These are phyloP conservation scores for Loriculus beryllinus DNA, from an alignment of 2,797 vertebrate species.

Conservation along the genomic window DNA sequence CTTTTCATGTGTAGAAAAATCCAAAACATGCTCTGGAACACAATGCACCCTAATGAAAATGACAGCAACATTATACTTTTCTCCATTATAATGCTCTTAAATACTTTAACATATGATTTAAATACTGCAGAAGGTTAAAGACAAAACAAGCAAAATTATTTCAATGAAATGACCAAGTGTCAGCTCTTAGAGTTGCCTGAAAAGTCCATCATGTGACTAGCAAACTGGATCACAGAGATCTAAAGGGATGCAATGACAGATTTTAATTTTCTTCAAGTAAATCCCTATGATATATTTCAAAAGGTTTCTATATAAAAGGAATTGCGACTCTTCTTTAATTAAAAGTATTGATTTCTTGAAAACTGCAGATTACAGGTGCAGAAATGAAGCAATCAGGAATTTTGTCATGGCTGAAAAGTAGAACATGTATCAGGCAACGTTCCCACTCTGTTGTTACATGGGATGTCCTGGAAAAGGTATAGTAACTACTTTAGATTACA, in stretches of 20 bases:
- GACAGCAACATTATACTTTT: not conserved
- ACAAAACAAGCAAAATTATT: not conserved
- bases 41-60: not conserved
- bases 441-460: not conserved
- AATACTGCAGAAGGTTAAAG: not conserved
- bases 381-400: not conserved
- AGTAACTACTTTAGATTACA: not conserved
- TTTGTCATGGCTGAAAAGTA: not conserved
- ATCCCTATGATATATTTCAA: not conserved
- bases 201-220: not conserved
- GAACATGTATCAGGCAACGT: not conserved
- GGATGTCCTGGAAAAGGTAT: not conserved
- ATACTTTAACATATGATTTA: not conserved
- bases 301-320: not conserved
- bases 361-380: not conserved
- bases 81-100: not conserved
- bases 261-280: not conserved
- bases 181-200: not conserved
- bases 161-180: not conserved
- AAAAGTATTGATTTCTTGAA: constrained; percentile 9
- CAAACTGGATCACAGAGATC: not conserved
- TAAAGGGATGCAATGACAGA: not conserved
- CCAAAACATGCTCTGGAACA: not conserved
- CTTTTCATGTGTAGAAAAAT: not conserved
- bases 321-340: not conserved